These are phyloP conservation scores for Anolis sagrei DNA, from an alignment of 2,113 vertebrate genomes.

Conservation along the genomic window DNA sequence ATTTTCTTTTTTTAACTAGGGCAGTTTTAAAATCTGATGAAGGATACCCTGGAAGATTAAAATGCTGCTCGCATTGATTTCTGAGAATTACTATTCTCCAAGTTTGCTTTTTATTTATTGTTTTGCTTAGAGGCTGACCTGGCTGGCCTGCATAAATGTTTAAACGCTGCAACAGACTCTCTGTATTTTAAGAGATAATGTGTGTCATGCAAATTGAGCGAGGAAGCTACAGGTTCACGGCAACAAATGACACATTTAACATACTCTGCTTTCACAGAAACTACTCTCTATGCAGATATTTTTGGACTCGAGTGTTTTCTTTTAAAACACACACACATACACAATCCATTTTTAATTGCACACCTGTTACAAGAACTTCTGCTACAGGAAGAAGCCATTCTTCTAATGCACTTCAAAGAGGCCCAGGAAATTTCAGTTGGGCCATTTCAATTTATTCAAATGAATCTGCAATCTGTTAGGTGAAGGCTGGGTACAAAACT, in stretches of 20 bases:
- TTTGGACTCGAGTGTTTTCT: not conserved
- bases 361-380: slow-evolving; percentile 41
- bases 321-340: no score
- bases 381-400: slow-evolving; percentile 22
- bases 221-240: not conserved
- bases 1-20: not conserved
- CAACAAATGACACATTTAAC: not conserved
- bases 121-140: not conserved
- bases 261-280: not conserved
- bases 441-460: slow-evolving; percentile 46
- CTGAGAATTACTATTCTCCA: not conserved
- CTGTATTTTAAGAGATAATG: not conserved
- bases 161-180: not conserved
- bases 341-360: slow-evolving; percentile 46
- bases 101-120: not conserved
- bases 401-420: slow-evolving; percentile 40
- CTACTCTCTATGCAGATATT: slow-evolving; percentile 33
- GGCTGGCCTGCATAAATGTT: not conserved
- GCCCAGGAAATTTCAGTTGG: slow-evolving; percentile 14
- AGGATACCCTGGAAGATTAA: not conserved
- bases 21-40: not conserved
- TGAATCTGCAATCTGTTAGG: slow-evolving; percentile 40
- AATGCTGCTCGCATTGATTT: not conserved
- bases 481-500: slow-evolving; percentile 43
- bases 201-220: not conserved